Evolutionary conservation across 2,888 invertebrate species (phyloP), one percentile per base, ranked within the genome.

Genomic region (Drosophila villosipedis): DNA sequence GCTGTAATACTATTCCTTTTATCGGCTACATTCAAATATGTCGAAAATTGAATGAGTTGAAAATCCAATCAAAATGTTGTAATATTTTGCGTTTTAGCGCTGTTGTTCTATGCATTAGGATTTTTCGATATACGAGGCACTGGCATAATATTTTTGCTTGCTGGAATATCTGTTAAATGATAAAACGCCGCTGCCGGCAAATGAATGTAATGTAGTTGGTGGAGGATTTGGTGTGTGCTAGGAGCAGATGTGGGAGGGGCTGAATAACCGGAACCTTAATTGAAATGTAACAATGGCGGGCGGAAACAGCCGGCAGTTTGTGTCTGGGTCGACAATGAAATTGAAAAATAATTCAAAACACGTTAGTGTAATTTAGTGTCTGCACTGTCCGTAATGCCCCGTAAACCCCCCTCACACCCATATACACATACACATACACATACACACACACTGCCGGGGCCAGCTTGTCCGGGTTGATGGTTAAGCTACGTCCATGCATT

Each of bases 271-370:
- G 84, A 84, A 76, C 78, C 89, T 84, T 86, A 86, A 86, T 84
- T 84, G 84, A 84, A 84, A 89, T 85, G 84, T 85, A 89, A 86
- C 89, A 85, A 85, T 83, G 83, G 80, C 70, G 73, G 83, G 84
- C 86, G 89, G 89, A 86, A 84, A 83, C 72, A 71, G 76, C 57
- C 68, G 70, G 64, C 77, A 75, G 72, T 76, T 59, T 82, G 71
- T 83, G 84, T 86, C 82, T 86, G 87, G 84, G 77, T 88, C 80
- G 88, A 84, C 86, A 89, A 88, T 85, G 76, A 91, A 91, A 89
- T 90, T 87, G 78, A 89, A 92, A 92, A 92, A 92, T 92, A 92
- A 92, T 92, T 92, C 92, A 78, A 90, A 89, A 91, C 92, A 92
- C 92, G 92, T 92, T 91, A 92, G 85, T 84, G 90, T 91, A 92